A percentile compares a stretch with the other conserved stretches of the same genome.
Evolutionary conservation across 2,888 invertebrate species (phyloP).

Genomic region (Andrena trimmerana): DNA sequence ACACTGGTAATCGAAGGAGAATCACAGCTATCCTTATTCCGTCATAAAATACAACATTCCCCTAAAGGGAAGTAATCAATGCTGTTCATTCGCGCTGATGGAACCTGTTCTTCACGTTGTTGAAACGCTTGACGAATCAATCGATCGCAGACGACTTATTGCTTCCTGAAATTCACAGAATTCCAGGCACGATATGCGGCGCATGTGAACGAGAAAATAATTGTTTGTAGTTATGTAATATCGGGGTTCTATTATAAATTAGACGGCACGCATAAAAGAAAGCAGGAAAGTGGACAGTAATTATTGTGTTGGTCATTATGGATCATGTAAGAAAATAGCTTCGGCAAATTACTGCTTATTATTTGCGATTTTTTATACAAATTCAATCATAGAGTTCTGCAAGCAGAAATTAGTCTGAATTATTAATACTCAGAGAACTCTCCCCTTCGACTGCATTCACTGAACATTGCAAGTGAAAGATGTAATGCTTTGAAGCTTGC

Average conservation of each 20-base stretch:
- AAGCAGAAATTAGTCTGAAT: background rate
- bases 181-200: slow-evolving; percentile 19
- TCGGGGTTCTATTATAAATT: slow-evolving; percentile 8
- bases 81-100: slow-evolving; percentile 4
- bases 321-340: slow-evolving; percentile 18
- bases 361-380: background rate
- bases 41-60: background rate
- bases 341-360: slow-evolving; percentile 7
- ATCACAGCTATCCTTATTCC: background rate
- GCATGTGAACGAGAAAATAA: slow-evolving; percentile 4
- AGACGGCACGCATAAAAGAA: slow-evolving; percentile 15
- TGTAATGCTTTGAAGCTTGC: background rate
- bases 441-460: background rate
- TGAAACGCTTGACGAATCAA: slow-evolving; percentile 32
- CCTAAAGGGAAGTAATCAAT: background rate
- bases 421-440: background rate
- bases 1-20: background rate
- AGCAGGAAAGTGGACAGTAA: slow-evolving; percentile 30
- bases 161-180: slow-evolving; percentile 28
- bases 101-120: slow-evolving; percentile 12
- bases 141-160: slow-evolving; percentile 6
- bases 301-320: slow-evolving; percentile 6
- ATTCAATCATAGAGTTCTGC: background rate
- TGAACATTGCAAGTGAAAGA: background rate
- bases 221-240: slow-evolving; percentile 22